phyloP scores from a whole-genome alignment of 2,797 vertebrate species.

The Phataginus tricuspis region DNA sequence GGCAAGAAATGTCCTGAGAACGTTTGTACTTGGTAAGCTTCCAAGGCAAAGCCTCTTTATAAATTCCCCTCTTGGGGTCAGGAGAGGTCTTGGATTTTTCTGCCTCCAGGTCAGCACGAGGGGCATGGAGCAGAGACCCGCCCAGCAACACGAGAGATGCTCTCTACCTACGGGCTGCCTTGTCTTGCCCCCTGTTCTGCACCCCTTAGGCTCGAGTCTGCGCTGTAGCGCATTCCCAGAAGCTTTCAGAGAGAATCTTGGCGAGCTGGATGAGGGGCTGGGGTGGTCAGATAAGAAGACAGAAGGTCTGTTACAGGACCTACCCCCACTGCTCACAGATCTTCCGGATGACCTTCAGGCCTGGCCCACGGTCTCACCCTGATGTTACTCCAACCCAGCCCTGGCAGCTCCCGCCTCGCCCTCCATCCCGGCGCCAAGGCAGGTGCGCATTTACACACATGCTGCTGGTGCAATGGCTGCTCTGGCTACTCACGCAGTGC shows the following conservation, averaged over 20 bases:
- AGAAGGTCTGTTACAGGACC: not conserved
- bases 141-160: accelerated
- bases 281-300: not conserved
- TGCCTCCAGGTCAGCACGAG: not conserved
- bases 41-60: not conserved
- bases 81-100: not conserved
- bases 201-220: not conserved
- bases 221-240: not conserved
- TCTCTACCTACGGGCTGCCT: not conserved
- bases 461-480: too few relatives aligned
- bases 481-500: not conserved
- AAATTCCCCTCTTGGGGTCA: not conserved
- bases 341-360: not conserved
- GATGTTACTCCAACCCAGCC: not conserved
- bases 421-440: accelerated
- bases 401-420: not conserved
- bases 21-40: not conserved
- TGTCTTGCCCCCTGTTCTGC: not conserved
- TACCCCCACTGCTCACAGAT: not conserved
- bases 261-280: too few relatives aligned
- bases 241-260: not conserved
- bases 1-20: not conserved
- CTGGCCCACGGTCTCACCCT: too few relatives aligned
- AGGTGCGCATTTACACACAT: not conserved
- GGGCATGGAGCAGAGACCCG: not conserved